Base-by-base conservation (phyloP, 2,797 vertebrate species). In the Astyanax mexicanus region DNA sequence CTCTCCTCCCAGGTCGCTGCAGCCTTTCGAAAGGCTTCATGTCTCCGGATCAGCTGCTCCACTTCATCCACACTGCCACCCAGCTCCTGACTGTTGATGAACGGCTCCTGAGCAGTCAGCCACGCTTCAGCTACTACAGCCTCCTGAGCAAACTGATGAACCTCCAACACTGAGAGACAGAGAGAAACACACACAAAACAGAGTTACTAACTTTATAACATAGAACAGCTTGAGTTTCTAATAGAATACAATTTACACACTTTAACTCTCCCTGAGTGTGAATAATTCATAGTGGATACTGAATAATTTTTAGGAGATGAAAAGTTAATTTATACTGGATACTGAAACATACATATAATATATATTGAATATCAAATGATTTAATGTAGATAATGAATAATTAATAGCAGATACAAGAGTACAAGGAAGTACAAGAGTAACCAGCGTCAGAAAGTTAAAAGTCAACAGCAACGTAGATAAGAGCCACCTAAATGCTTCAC, bases 81-180 rank as follows among this genome's bases (percentile, higher is more conserved):
- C 78, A 98, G 89, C 89, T 97, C 96, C 3, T 92, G 92, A 89
- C 96, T 98, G 90, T 74, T 93, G 49, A 98, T 89, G 49, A 98
- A 88, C 0, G 96, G 95, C 85, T 98, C 97, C 89, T 98, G 97
- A 0, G 97, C 95, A 0, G 94, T 95, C 49, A 99, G 90, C 97
- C 97, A 99, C 0, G 97, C 96, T 5, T 99, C 96, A 0, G 97
- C 97, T 84, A 98, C 97, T 80, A 97, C 95, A 0, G 96, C 97
- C 83, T 98, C 97, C 91, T 98, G 97, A 11, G 97, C 96, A 38
- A 99, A 99, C 90, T 98, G 97, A 81, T 98, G 96, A 5, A 98
- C 95, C 88, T 98, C 97, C 87, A 97, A 83, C 94, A 95, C 97
- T 99, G 66, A 61, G 32, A 4, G 7, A 49, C 13, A 72, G 23